Evolutionary conservation across 1,140 invertebrate genomes (phyloP).

Genomic region (Brachionus rotundiformis): DNA sequence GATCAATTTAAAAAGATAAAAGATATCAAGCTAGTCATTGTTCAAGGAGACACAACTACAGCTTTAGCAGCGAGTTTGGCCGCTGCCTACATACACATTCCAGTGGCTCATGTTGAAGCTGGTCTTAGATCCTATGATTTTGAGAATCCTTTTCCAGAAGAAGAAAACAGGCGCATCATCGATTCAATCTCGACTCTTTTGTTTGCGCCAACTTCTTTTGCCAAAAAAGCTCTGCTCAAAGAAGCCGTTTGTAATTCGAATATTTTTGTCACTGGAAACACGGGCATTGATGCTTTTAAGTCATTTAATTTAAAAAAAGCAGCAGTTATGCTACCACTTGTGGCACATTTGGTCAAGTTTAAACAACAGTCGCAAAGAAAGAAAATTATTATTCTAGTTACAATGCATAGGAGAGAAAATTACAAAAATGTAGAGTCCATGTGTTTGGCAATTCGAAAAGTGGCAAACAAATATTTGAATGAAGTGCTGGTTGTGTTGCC

Average conservation of each 20-base stretch:
- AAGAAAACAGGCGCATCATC: neutral
- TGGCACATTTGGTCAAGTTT: neutral
- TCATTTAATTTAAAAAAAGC: neutral
- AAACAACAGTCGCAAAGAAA: neutral
- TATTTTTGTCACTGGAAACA: slow-evolving; percentile 18
- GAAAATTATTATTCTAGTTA: neutral
- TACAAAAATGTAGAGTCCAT: neutral
- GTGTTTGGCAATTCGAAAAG: neutral
- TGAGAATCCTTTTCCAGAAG: slow-evolving; percentile 3
- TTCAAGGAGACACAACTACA: neutral
- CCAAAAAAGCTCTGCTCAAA: slow-evolving; percentile 3
- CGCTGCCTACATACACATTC: neutral
- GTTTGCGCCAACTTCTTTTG: neutral
- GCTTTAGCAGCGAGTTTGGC: neutral
- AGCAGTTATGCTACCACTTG: neutral
- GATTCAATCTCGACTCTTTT: neutral
- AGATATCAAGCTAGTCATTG: neutral
- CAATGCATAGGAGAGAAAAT: slow-evolving; percentile 27
- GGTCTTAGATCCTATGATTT: neutral
- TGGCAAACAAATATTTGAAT: neutral
- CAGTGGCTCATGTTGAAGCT: slow-evolving; percentile 32
- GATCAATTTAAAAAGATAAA: neutral
- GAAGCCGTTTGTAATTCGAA: neutral
- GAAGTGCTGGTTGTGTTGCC: neutral
- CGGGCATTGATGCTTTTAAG: neutral